Conservation (phyloP, 2,797 vertebrate genomes). For the Borostomias antarcticus region DNA sequence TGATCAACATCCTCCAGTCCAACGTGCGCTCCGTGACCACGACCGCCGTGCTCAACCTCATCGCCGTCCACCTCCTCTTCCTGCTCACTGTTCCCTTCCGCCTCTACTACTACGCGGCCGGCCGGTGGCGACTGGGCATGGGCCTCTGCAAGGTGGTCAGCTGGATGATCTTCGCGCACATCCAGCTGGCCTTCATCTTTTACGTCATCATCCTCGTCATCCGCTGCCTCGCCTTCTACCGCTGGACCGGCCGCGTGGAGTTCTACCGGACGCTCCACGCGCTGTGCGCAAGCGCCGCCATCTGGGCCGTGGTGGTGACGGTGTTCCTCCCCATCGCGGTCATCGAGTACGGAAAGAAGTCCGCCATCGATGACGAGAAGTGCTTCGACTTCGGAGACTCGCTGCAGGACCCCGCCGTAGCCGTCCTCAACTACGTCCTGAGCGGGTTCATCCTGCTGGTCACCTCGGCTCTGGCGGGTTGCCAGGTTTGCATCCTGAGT, state of each 20-base stretch:
- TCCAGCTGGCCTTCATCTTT: constrained; percentile 72
- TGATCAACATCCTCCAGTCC: constrained; percentile 58
- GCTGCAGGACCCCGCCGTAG: constrained; percentile 18
- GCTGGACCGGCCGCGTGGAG: constrained; percentile 34
- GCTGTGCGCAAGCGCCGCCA: constrained; percentile 43
- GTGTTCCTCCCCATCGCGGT: constrained; percentile 55
- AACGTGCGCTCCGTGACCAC: constrained; percentile 64
- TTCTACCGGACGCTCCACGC: constrained; percentile 50
- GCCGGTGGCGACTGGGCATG: constrained; percentile 54
- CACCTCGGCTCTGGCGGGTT: constrained; percentile 45
- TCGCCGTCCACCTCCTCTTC: constrained; percentile 69
- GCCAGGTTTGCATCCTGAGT: constrained; percentile 62
- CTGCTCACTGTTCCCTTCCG: constrained; percentile 75
- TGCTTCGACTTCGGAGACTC: constrained; percentile 75
- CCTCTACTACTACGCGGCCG: constrained; percentile 66
- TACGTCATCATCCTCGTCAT: constrained; percentile 62
- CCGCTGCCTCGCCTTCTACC: constrained; percentile 57
- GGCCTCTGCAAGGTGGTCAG: constrained; percentile 63
- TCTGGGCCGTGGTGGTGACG: constrained; percentile 63
- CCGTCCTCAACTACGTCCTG: constrained; percentile 63
- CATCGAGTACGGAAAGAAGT: constrained; percentile 48
- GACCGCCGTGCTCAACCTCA: constrained; percentile 61
- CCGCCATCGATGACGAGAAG: rapidly evolving
- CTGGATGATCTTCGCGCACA: constrained; percentile 66
- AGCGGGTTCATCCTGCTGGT: constrained; percentile 45